These are phyloP conservation scores for Zaprionus ghesquierei DNA, from an alignment of 1,140 invertebrate species.

Conservation along the genomic window DNA sequence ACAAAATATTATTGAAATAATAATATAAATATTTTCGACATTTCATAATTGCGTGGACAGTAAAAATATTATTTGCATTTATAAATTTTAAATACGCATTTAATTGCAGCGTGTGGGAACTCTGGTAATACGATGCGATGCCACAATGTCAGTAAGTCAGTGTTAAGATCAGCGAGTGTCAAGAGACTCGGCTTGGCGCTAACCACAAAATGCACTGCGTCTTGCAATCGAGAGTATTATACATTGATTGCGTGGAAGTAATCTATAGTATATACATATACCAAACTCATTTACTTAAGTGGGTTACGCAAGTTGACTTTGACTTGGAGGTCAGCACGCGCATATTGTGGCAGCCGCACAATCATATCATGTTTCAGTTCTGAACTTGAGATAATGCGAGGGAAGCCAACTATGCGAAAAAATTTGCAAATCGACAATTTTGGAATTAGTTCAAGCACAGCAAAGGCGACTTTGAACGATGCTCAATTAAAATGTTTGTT, in stretches of 20 bases:
- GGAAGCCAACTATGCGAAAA: constrained; percentile 3
- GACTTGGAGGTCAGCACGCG: constrained; percentile 42
- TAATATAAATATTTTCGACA: not conserved
- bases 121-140: constrained; percentile 16
- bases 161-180: constrained; percentile 52
- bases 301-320: constrained; percentile 62
- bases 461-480: not conserved
- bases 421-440: not conserved
- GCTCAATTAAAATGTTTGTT: not conserved
- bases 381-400: constrained; percentile 34
- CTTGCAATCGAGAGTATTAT: constrained; percentile 27
- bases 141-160: constrained; percentile 39
- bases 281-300: constrained; percentile 35
- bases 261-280: not conserved
- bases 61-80: not conserved
- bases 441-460: not conserved
- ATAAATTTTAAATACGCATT: not conserved
- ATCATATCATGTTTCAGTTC: constrained; percentile 24
- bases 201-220: constrained; percentile 40
- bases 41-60: not conserved
- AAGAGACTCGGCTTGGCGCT: constrained; percentile 4
- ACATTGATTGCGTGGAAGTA: not conserved
- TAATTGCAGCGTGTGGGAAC: not conserved
- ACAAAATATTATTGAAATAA: constrained; percentile 12
- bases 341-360: constrained; percentile 7